Base-by-base conservation (phyloP, 2,888 invertebrate species). In the Apodemia duryi region DNA sequence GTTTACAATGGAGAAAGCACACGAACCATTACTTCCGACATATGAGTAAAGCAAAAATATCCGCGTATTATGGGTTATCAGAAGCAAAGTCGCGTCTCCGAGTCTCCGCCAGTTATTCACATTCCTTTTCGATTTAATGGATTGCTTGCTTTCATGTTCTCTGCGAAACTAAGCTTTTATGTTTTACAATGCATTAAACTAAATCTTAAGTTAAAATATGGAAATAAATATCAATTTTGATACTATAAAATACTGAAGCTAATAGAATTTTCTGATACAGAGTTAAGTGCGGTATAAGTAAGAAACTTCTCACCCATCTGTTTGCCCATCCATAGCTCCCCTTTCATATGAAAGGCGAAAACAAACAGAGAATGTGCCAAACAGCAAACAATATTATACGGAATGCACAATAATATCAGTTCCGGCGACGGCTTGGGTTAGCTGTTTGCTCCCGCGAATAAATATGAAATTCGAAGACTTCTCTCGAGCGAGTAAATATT, bases 401-500 rank as follows among this genome's bases (percentile, higher is more conserved):
- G 91, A 90, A 91, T 91, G 91, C 91, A 91, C 91, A 91, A 91
- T 91, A 91, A 91, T 91, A 91, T 91, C 88, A 90, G 89, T 91
- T 90, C 91, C 91, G 90, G 81, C 80, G 82, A 82, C 85, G 85
- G 84, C 81, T 81, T 77, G 83, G 57, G 57, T 57, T 57, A 71
- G 71, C 68, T 74, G 86, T 91, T 91, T 91, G 83, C 89, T 84
- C 85, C 80, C 83, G 85, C 87, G 84, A 91, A 91, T 91, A 91
- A 91, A 91, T 91, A 91, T 91, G 91, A 91, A 90, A 91, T 91
- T 88, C 86, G 91, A 90, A 89, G 86, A 88, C 82, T 80, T 84
- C 84, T 81, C 82, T 84, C 81, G 82, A 79, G 75, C 84, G 85
- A 84, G 84, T 84, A 91, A 91, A 91, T 90, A 91, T 91, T 88